Conservation (phyloP, 2,888 invertebrate species). For the Oegoconia quadripuncta region DNA sequence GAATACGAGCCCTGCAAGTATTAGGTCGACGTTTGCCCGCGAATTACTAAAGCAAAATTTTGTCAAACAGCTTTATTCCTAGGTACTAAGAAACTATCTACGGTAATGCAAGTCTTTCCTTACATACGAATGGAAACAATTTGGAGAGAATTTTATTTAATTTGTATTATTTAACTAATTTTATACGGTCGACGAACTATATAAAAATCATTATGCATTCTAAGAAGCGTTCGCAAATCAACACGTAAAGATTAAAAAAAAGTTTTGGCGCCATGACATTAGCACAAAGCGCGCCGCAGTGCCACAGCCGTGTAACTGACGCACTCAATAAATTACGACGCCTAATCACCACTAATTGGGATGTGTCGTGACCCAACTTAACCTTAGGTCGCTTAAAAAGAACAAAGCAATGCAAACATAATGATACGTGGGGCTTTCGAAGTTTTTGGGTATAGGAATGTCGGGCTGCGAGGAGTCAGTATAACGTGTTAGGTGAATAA, state of each 20-base stretch:
- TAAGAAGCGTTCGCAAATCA: constrained; percentile 59
- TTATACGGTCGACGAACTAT: not conserved
- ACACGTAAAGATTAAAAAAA: constrained; percentile 46
- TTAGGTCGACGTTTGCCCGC: too few species aligned
- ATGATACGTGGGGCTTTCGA: constrained; percentile 64
- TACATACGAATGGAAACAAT: too few species aligned
- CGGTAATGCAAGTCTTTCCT: too few species aligned
- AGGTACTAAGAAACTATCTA: too few species aligned
- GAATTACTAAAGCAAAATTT: too few species aligned
- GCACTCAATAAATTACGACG: constrained; percentile 74
- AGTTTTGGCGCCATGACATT: constrained; percentile 56
- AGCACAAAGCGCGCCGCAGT: constrained; percentile 54
- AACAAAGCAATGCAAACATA: constrained; percentile 74
- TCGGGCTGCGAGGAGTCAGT: not conserved
- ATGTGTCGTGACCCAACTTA: constrained; percentile 75
- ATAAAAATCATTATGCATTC: constrained; percentile 23
- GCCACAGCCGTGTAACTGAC: constrained; percentile 45
- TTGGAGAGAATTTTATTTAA: not conserved
- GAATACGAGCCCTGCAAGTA: too few species aligned
- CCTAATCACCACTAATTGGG: constrained; percentile 77
- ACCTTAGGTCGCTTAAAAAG: constrained; percentile 66
- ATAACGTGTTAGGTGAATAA: too few species aligned
- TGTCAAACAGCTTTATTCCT: too few species aligned
- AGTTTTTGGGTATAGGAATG: constrained; percentile 7
- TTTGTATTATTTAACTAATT: not conserved